Evolutionary conservation across 2,113 vertebrate species (phyloP).

Genomic region (Recurvirostra avosetta): DNA sequence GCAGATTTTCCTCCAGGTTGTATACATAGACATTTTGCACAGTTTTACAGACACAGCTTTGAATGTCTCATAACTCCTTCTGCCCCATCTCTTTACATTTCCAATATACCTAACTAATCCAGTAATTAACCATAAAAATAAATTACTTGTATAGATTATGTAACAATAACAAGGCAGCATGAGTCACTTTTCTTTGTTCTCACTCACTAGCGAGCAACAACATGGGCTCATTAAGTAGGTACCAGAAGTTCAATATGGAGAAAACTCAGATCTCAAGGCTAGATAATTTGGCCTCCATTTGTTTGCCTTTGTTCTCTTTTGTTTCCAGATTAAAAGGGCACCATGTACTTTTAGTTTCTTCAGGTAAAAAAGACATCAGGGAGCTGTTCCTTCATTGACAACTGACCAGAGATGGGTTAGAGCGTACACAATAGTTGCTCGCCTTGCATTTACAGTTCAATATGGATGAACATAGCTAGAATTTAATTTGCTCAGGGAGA

Average conservation of each 20-base stretch:
- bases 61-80: neutral
- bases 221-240: slow-evolving; percentile 48
- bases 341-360: slow-evolving; percentile 38
- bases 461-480: neutral
- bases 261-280: slow-evolving; percentile 46
- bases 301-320: slow-evolving; percentile 50
- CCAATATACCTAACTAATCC: slow-evolving; percentile 50
- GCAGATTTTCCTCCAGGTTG: neutral
- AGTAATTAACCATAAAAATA: slow-evolving; percentile 52
- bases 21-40: neutral
- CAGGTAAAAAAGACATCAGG: slow-evolving; percentile 19
- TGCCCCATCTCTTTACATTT: neutral
- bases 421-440: neutral
- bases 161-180: slow-evolving; percentile 40
- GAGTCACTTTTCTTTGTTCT: slow-evolving; percentile 59
- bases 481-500: neutral
- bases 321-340: slow-evolving; percentile 58
- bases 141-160: slow-evolving; percentile 56
- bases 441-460: neutral
- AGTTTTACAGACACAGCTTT: neutral
- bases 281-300: slow-evolving; percentile 44
- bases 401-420: neutral
- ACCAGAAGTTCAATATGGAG: slow-evolving; percentile 32
- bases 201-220: slow-evolving; percentile 31
- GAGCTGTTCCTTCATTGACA: neutral